A percentile compares a stretch with the other conserved stretches of the same genome.
phyloP scores from a whole-genome alignment of 2,113 vertebrate species.

The Calyptommatus sinebrachiatus region DNA sequence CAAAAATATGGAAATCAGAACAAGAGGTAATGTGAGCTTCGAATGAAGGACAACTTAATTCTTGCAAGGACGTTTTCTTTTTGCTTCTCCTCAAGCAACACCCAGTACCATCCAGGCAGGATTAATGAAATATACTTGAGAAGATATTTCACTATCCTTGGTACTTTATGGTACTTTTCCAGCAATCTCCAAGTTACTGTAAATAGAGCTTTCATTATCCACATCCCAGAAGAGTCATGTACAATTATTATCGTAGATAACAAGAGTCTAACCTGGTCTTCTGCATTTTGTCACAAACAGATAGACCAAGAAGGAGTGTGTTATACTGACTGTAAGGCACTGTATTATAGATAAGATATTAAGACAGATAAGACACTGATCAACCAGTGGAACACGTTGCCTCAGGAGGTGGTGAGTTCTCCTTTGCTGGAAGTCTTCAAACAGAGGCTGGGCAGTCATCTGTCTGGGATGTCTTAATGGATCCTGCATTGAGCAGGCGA shows the following conservation, averaged over 20 bases:
- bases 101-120: not conserved
- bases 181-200: not conserved
- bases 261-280: no score
- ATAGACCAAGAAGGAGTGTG: not conserved
- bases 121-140: not conserved
- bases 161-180: no score
- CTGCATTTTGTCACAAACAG: not conserved
- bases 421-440: no score
- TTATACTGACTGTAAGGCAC: not conserved
- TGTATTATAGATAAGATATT: no score
- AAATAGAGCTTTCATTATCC: not conserved
- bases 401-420: no score
- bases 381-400: no score
- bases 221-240: not conserved
- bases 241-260: not conserved
- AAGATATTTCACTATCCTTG: not conserved
- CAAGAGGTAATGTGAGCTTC: slow-evolving; percentile 22
- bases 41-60: slow-evolving; percentile 42
- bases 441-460: no score
- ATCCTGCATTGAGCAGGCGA: no score
- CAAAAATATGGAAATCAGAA: slow-evolving; percentile 61
- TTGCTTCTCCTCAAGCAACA: not conserved
- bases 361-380: no score
- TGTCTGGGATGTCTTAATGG: no score
- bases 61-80: slow-evolving; percentile 39